Percentiles rank a stretch among this genome's conserved stretches.
These are phyloP conservation scores for Trididemnum miniatum DNA, from an alignment of 23 tunicate species.

Conservation along the genomic window DNA sequence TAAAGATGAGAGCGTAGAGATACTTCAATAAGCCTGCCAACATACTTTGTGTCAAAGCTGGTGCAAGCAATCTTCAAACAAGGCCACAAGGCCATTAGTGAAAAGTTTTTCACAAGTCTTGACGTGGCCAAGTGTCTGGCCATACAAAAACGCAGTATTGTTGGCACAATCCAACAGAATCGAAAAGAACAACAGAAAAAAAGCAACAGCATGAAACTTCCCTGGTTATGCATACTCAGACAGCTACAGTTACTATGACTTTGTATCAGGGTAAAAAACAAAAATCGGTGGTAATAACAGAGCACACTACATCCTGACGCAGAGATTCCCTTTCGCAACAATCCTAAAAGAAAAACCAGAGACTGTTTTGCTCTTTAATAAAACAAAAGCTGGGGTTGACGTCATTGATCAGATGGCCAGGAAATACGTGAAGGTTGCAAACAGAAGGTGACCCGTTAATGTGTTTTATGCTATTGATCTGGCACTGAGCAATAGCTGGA, in stretches of 20 bases:
- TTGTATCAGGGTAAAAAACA: slow-evolving; percentile 9
- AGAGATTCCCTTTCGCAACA: background rate
- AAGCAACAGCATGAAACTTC: slow-evolving; percentile 1
- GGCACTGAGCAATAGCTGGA: too few species aligned
- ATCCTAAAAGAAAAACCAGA: slow-evolving; percentile 15
- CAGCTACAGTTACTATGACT: slow-evolving; percentile 19
- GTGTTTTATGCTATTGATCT: too few species aligned
- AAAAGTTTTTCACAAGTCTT: slow-evolving; percentile 20
- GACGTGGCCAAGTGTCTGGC: slow-evolving; percentile 1
- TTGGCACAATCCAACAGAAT: slow-evolving; percentile 21
- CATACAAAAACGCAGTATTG: slow-evolving; percentile 3
- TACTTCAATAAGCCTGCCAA: background rate
- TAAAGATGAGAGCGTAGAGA: slow-evolving; percentile 9
- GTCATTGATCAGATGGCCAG: too few species aligned
- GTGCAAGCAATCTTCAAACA: slow-evolving; percentile 17
- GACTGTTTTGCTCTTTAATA: slow-evolving; percentile 21
- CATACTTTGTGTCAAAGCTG: background rate
- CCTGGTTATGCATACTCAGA: background rate
- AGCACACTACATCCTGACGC: slow-evolving; percentile 23
- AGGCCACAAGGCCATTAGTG: slow-evolving; percentile 14
- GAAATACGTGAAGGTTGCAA: too few species aligned
- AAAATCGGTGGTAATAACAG: slow-evolving; percentile 3
- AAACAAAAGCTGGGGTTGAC: too few species aligned
- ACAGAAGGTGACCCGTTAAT: too few species aligned
- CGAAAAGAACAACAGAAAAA: slow-evolving; percentile 10